Evolutionary conservation across 1,140 invertebrate genomes (phyloP).

Genomic region (Triops cancriformis): DNA sequence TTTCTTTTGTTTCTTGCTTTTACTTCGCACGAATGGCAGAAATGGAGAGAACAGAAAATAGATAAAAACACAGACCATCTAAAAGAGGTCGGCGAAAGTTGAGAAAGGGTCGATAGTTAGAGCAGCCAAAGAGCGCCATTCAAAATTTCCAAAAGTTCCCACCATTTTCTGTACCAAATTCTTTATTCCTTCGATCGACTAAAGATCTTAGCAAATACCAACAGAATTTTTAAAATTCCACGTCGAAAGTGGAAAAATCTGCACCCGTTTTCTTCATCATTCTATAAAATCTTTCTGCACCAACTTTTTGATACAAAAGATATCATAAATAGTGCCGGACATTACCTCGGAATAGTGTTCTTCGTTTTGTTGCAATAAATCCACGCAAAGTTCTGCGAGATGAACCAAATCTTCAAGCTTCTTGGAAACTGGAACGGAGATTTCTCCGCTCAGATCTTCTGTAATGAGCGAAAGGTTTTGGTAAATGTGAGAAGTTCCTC

Average conservation of each 20-base stretch:
- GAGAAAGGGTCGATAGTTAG: too few species aligned
- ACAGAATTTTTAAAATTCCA: too few species aligned
- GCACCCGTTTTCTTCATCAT: too few species aligned
- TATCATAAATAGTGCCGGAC: neutral
- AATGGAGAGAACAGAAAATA: constrained; percentile 23
- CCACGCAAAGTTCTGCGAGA: constrained; percentile 94
- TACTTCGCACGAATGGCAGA: constrained; percentile 19
- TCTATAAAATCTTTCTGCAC: too few species aligned
- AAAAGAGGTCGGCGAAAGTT: neutral
- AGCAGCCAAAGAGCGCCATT: too few species aligned
- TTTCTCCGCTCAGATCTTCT: constrained; percentile 76
- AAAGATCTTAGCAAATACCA: too few species aligned
- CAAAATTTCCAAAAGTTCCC: too few species aligned
- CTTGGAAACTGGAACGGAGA: constrained; percentile 64
- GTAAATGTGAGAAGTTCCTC: too few species aligned
- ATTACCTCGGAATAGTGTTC: constrained; percentile 98
- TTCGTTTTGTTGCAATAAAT: constrained; percentile 97
- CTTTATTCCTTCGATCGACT: too few species aligned
- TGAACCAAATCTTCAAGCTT: constrained; percentile 95
- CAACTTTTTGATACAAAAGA: too few species aligned
- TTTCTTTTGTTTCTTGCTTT: constrained; percentile 16
- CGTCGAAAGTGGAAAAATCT: too few species aligned
- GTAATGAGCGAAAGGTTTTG: constrained; percentile 22
- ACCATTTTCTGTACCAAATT: too few species aligned
- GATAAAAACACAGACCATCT: constrained; percentile 7